These are phyloP conservation scores for Trypoxylus dichotomus DNA, from an alignment of 1,140 invertebrate genomes.

Conservation along the genomic window DNA sequence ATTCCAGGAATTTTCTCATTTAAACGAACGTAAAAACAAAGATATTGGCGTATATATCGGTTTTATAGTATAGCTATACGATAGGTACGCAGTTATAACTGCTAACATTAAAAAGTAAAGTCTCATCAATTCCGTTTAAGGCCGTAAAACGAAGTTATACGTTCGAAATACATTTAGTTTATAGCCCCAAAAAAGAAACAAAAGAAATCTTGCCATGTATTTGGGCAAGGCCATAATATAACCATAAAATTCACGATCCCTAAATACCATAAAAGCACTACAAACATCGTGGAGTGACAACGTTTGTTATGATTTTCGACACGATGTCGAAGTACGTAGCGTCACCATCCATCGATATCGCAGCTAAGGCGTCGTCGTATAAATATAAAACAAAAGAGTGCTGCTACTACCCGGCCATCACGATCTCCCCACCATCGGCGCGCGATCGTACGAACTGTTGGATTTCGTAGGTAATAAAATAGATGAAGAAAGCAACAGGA, in stretches of 20 bases:
- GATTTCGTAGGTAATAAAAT: background rate
- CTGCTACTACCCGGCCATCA: conserved; percentile 25
- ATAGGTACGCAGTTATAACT: no score
- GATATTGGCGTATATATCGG: no score
- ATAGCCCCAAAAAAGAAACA: background rate
- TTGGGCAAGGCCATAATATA: background rate
- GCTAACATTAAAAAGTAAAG: no score
- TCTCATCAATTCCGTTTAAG: no score
- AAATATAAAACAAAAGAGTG: conserved; percentile 21
- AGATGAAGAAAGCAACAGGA: background rate
- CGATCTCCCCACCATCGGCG: conserved; percentile 28
- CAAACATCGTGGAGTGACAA: background rate
- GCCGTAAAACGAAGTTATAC: no score
- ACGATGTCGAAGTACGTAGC: background rate
- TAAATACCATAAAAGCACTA: background rate
- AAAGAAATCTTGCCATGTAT: background rate
- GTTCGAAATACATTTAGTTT: no score
- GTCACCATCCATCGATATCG: conserved; percentile 1
- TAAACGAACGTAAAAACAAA: no score
- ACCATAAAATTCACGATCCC: background rate
- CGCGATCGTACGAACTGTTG: background rate
- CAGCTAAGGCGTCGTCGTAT: background rate
- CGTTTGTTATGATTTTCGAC: background rate
- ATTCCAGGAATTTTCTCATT: no score
- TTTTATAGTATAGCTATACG: no score